phyloP scores from a whole-genome alignment of 2,797 vertebrate genomes.

The Clangula hyemalis region DNA sequence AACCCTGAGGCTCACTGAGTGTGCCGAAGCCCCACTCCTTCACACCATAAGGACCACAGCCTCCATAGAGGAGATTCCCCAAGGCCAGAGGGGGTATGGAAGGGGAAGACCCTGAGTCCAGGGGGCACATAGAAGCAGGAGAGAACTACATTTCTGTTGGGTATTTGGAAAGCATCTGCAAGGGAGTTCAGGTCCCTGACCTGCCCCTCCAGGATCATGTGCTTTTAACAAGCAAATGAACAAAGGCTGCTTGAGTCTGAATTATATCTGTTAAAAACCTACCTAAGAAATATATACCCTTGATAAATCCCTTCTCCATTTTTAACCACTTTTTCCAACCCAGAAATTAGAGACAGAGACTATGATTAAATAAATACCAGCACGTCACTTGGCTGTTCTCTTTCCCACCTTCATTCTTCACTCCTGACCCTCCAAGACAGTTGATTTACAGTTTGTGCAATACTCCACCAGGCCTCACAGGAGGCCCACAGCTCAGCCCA shows the following conservation, averaged over 20 bases:
- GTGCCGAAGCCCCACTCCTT: background rate
- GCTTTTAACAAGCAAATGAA: background rate
- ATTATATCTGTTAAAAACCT: background rate
- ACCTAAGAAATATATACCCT: background rate
- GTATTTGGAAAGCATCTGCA: background rate
- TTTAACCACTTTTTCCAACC: background rate
- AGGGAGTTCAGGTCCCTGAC: background rate
- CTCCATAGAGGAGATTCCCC: accelerated
- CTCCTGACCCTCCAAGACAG: background rate
- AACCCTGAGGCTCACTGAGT: background rate
- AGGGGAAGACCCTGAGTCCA: background rate
- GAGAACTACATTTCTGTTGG: background rate
- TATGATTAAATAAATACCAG: background rate
- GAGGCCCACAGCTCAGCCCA: background rate
- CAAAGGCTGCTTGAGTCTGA: background rate
- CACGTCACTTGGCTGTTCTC: background rate
- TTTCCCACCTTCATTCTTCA: background rate
- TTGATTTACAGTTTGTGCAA: background rate
- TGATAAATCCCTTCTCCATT: background rate
- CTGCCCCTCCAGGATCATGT: background rate
- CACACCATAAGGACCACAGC: background rate
- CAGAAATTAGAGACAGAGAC: background rate
- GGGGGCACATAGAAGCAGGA: background rate
- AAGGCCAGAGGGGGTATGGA: background rate
- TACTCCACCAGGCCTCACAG: background rate